Evolutionary conservation across 2,888 invertebrate species (phyloP), one percentile per base, ranked within the genome.

Genomic region (Saturnia japonica): DNA sequence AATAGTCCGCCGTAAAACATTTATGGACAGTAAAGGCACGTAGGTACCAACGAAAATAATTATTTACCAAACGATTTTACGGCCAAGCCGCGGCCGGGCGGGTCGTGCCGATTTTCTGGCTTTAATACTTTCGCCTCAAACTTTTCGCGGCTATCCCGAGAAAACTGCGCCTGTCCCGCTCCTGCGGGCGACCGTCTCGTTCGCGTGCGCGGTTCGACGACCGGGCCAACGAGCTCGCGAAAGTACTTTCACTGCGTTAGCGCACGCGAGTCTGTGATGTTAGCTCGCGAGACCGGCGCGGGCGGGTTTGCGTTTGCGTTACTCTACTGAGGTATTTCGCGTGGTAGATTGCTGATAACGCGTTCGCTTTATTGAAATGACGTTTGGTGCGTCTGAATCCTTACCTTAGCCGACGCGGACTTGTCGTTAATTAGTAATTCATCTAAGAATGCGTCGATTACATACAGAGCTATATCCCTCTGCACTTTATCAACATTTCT

Each of bases 241-340:
- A 94, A 93, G 93, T 90, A 93, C 93, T 93, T 93, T 94, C 93
- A 91, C 93, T 93, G 91, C 89, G 91, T 88, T 75, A 81, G 88
- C 90, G 91, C 90, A 88, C 82, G 86, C 87, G 80, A 91, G 88
- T 89, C 88, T 86, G 86, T 84, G 86, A 81, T 82, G 82, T 80
- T 77, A 78, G 86, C 80, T 83, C 74, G 77, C 76, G 78, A 80
- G 85, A 88, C 88, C 80, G 75, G 57, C 47, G 22, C 79, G 81
- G 87, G 80, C 81, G 80, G 83, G 87, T 90, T 90, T 85, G 82
- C 88, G 90, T 90, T 86, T 78, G 77, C 74, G 78, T 81, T 54
- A 54, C 54, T 54, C n/a, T n/a, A 54, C 54, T 78, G 79, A 81
- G 78, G 80, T 75, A 78, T 85, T 88, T 82, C 78, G 82, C 78